Percentiles rank a stretch among this genome's conserved stretches.
Conservation (phyloP, 2,888 invertebrate species). For the Andrena dorsata region DNA sequence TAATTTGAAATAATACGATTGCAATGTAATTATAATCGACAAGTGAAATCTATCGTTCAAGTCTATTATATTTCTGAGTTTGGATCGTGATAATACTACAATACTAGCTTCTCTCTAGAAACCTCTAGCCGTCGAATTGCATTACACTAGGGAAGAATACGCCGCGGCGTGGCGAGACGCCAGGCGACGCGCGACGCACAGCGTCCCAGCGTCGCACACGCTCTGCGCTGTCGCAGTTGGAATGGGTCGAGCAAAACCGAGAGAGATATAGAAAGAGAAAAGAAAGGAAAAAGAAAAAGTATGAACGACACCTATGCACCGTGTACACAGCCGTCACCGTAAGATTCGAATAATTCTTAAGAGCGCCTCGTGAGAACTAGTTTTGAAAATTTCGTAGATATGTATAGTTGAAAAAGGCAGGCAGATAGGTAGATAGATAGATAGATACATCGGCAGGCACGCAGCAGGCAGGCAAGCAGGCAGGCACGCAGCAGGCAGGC, state of each 20-base stretch:
- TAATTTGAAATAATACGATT: no score
- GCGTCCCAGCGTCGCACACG: constrained; percentile 61
- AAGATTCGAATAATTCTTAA: constrained; percentile 51
- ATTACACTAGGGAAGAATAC: constrained; percentile 9
- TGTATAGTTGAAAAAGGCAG: constrained; percentile 39
- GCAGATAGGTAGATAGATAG: neutral
- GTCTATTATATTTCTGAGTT: no score
- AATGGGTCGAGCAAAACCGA: constrained; percentile 39
- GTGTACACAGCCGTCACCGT: constrained; percentile 57
- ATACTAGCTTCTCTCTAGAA: constrained; percentile 7
- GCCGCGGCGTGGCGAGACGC: constrained; percentile 66
- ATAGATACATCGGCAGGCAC: neutral
- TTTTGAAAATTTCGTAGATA: constrained; percentile 25
- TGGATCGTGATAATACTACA: neutral
- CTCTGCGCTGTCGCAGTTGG: constrained; percentile 67
- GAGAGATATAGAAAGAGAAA: constrained; percentile 35
- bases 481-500: neutral
- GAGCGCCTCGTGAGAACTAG: constrained; percentile 26
- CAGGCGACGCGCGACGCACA: constrained; percentile 61
- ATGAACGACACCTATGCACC: constrained; percentile 73
- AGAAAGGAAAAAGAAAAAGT: constrained; percentile 59
- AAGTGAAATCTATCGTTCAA: no score
- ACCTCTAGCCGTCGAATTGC: constrained; percentile 16
- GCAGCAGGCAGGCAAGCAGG: neutral
- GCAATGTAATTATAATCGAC: no score